Base-by-base conservation (phyloP, 2,113 vertebrate genomes). In the Ophthalmotilapia sp. region DNA sequence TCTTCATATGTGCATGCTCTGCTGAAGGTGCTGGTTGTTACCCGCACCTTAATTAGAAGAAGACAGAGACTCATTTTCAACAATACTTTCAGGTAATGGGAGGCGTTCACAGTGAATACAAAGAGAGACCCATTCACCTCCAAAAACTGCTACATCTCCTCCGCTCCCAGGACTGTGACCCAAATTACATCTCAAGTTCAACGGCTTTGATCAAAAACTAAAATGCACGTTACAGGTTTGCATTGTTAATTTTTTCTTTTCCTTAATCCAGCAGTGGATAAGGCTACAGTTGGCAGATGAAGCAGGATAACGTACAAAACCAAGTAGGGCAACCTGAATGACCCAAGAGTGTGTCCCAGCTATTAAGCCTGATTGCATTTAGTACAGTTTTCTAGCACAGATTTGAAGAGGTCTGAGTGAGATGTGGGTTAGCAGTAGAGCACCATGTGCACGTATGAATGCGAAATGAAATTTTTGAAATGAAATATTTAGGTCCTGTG, bases 21-120 rank as follows among this genome's bases (percentile, higher is more conserved):
- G 88, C 91, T 96, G 93, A 93, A 95, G 89, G 89, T 87, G 94
- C 90, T 92, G 91, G 93, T 90, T 93, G 94, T 92, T 95, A 91
- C 90, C 92, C 90, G 49, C 94, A 93, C 95, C 93, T 95, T 96
- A 96, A 96, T 96, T 94, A 95, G 95, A 89, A 90, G 90, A 84
- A 96, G 92, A 94, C 89, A 87, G 87, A 90, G 94, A 92, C 92
- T 94, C 90, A 70, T 95, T 95, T 91, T 90, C 92, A 60, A 89
- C 92, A 91, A 86, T 85, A 89, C 90, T 89, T 90, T 85, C 92
- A 94, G 92, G 93, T 95, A 93, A 92, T 85, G 91, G 14, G 86
- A 88, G 26, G 81, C 9, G 21, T 86, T 90, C 23, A 19, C 70
- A 9, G 54, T 80, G 91, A 91, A 92, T 87, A 89, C 93, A 84